phyloP scores from a whole-genome alignment of 2,113 vertebrate genomes.

The Lethenteron reissneri region DNA sequence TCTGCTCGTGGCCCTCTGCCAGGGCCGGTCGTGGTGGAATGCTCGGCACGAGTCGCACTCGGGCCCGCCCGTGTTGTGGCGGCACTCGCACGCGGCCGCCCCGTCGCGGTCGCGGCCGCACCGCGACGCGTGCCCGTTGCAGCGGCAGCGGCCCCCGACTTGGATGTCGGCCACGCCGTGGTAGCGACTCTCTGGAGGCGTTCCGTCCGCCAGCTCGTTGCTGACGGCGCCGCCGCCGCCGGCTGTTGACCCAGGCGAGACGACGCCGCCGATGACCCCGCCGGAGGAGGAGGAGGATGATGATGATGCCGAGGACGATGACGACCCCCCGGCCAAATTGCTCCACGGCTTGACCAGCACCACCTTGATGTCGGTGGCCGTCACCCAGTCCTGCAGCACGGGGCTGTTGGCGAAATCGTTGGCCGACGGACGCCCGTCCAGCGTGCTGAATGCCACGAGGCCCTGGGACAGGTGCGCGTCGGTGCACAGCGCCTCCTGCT shows the following conservation, averaged over 20 bases:
- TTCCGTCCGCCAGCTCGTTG: slow-evolving; percentile 69
- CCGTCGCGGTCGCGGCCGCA: slow-evolving; percentile 78
- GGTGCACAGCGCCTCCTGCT: slow-evolving; percentile 92
- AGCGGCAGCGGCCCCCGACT: slow-evolving; percentile 90
- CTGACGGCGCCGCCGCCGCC: slow-evolving; percentile 80
- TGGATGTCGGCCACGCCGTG: slow-evolving; percentile 88
- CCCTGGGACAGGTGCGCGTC: slow-evolving; percentile 92
- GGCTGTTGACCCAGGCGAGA: slow-evolving; percentile 27
- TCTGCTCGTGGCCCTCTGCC: slow-evolving; percentile 78
- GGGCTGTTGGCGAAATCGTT: slow-evolving; percentile 98
- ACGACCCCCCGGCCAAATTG: too few species aligned
- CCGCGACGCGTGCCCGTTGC: slow-evolving; percentile 83
- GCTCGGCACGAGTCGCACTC: slow-evolving; percentile 97
- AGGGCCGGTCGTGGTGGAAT: slow-evolving; percentile 93
- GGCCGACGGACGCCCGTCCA: slow-evolving; percentile 81
- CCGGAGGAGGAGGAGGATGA: too few species aligned
- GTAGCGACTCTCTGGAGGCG: slow-evolving; percentile 62
- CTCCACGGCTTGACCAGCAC: slow-evolving; percentile 25
- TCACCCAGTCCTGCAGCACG: slow-evolving; percentile 97
- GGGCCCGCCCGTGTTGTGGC: slow-evolving; percentile 78
- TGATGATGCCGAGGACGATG: too few species aligned
- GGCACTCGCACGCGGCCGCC: slow-evolving; percentile 72
- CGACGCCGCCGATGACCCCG: too few species aligned
- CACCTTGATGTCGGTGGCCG: slow-evolving; percentile 82
- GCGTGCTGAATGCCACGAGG: slow-evolving; percentile 92